Conservation (phyloP, 2,797 vertebrate genomes). For the Lindbergichthys nudifrons region DNA sequence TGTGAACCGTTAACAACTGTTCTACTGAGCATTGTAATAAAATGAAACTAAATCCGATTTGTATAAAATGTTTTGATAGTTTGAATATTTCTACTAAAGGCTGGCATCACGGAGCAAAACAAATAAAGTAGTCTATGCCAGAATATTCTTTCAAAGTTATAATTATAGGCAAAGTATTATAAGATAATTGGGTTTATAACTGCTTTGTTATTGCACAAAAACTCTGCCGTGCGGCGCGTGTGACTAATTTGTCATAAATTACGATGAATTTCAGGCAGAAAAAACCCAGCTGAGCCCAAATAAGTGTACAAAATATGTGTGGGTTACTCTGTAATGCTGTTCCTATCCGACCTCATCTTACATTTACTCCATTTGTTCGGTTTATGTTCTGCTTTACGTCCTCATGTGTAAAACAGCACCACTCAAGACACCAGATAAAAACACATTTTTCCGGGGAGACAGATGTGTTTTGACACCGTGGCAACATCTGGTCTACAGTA, state of each 20-base stretch:
- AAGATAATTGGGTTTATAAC: background rate
- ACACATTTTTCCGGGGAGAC: conserved; percentile 33
- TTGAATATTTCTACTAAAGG: background rate
- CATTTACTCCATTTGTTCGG: background rate
- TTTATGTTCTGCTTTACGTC: conserved; percentile 22
- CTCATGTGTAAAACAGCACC: conserved; percentile 10
- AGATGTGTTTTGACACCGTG: conserved; percentile 33
- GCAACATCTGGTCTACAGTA: conserved; percentile 49
- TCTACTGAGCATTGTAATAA: background rate
- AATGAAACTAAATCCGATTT: background rate
- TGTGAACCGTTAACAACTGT: no score
- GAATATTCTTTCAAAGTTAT: background rate
- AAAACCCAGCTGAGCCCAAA: background rate
- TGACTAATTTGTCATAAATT: background rate
- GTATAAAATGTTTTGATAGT: background rate
- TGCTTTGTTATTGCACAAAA: conserved; percentile 2
- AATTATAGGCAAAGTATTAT: background rate
- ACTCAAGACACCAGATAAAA: conserved; percentile 12
- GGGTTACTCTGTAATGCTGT: no score
- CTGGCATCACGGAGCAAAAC: background rate
- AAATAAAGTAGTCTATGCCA: background rate
- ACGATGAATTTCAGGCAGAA: background rate
- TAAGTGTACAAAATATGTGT: background rate
- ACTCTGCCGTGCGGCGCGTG: background rate
- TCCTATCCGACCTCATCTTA: background rate